phyloP scores from a whole-genome alignment of 2,888 invertebrate species.

The Elegia similella region DNA sequence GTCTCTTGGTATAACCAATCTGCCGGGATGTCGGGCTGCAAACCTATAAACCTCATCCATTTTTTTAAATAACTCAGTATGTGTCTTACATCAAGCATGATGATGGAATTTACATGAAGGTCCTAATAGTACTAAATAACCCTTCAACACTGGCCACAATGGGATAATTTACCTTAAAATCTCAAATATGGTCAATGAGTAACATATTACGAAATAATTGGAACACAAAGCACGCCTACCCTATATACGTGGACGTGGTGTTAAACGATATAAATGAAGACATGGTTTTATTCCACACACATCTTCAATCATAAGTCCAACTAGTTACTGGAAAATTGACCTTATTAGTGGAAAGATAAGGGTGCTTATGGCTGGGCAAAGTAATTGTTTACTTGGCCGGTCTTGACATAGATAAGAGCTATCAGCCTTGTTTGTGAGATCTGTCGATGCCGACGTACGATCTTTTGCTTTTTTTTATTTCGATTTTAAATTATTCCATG shows the following conservation, averaged over 20 bases:
- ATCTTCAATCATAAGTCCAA: slow-evolving; percentile 35
- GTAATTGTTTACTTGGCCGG: slow-evolving; percentile 28
- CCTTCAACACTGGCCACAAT: not conserved
- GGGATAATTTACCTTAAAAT: not conserved
- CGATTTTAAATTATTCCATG: not conserved
- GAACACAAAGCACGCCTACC: slow-evolving; percentile 30
- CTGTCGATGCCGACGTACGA: slow-evolving; percentile 35
- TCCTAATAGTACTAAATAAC: not conserved
- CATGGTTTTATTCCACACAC: slow-evolving; percentile 48
- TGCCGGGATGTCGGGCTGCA: too few relatives aligned
- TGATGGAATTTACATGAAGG: not conserved
- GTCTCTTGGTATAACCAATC: too few relatives aligned
- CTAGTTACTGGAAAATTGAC: slow-evolving; percentile 30
- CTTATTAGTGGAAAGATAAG: slow-evolving; percentile 26
- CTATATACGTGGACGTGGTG: slow-evolving; percentile 59
- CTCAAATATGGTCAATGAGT: not conserved
- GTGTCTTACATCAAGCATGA: not conserved
- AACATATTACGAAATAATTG: slow-evolving; percentile 29
- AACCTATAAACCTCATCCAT: too few relatives aligned
- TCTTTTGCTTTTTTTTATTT: not conserved
- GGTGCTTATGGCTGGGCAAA: slow-evolving; percentile 16
- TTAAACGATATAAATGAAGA: slow-evolving; percentile 34
- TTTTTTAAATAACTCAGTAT: too few relatives aligned
- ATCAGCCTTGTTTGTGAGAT: slow-evolving; percentile 51
- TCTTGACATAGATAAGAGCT: slow-evolving; percentile 72